A percentile compares a stretch with the other conserved stretches of the same genome.
Conservation (phyloP, 1,140 invertebrate genomes). For the Drosophila guanche region DNA sequence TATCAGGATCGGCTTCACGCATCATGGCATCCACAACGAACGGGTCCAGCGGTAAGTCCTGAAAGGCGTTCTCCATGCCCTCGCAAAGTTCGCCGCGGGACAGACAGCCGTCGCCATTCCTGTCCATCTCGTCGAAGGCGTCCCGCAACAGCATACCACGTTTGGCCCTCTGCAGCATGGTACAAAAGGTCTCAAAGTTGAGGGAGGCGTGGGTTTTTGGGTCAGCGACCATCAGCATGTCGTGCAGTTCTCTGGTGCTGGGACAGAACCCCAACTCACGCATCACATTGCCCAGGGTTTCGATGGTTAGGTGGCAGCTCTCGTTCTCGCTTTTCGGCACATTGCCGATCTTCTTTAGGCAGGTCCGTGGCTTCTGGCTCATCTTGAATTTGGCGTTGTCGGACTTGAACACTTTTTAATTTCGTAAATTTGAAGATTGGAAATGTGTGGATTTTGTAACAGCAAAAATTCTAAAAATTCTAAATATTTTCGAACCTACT, state of each 20-base stretch:
- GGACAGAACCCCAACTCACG: neutral
- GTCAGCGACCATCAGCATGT: slow-evolving; percentile 8
- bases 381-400: too few relatives aligned
- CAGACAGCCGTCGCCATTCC: slow-evolving; percentile 3
- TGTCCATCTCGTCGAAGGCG: slow-evolving; percentile 2
- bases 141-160: slow-evolving; percentile 1
- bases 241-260: neutral
- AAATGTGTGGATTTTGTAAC: too few relatives aligned
- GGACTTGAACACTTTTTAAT: too few relatives aligned
- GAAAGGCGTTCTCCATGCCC: neutral
- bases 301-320: neutral
- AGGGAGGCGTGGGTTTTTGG: neutral
- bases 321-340: too few relatives aligned
- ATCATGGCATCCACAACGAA: slow-evolving; percentile 6
- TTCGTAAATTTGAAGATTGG: too few relatives aligned
- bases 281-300: neutral
- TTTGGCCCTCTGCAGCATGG: neutral
- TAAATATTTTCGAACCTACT: too few relatives aligned
- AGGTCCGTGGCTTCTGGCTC: too few relatives aligned
- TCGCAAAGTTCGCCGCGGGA: neutral
- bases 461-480: too few relatives aligned
- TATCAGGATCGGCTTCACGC: slow-evolving; percentile 14
- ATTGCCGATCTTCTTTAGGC: too few relatives aligned
- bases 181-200: slow-evolving; percentile 6
- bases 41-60: neutral